phyloP scores from a whole-genome alignment of 2,797 vertebrate genomes.

The Coluber constrictor region DNA sequence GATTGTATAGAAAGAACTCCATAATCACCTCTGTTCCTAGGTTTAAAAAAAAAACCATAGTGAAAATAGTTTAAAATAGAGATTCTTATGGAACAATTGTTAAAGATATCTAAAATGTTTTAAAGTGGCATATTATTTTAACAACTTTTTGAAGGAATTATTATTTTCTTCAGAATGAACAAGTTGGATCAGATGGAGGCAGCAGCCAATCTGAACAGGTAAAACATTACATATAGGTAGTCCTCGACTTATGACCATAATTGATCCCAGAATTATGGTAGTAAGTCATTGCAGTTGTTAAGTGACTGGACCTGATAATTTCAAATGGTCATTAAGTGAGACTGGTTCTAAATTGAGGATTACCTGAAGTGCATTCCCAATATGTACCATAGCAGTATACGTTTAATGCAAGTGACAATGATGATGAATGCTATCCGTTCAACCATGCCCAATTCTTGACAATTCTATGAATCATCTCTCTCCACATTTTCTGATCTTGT shows the following conservation, averaged over 20 bases:
- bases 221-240: background rate
- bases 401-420: background rate
- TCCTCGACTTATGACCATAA: background rate
- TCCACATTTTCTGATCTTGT: background rate
- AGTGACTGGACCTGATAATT: background rate
- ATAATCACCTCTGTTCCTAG: background rate
- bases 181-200: background rate
- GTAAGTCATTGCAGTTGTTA: background rate
- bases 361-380: background rate
- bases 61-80: background rate
- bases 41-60: background rate
- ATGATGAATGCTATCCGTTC: background rate
- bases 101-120: background rate
- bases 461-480: background rate
- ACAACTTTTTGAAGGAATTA: background rate
- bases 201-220: constrained; percentile 1
- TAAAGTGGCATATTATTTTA: background rate
- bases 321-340: background rate
- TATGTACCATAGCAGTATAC: background rate
- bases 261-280: too few relatives aligned
- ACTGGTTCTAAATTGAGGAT: background rate
- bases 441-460: background rate
- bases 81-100: background rate
- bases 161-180: constrained; percentile 9
- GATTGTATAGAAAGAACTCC: background rate